Evolutionary conservation across 2,888 invertebrate genomes (phyloP).

Genomic region (Sarcophaga subvicina): DNA sequence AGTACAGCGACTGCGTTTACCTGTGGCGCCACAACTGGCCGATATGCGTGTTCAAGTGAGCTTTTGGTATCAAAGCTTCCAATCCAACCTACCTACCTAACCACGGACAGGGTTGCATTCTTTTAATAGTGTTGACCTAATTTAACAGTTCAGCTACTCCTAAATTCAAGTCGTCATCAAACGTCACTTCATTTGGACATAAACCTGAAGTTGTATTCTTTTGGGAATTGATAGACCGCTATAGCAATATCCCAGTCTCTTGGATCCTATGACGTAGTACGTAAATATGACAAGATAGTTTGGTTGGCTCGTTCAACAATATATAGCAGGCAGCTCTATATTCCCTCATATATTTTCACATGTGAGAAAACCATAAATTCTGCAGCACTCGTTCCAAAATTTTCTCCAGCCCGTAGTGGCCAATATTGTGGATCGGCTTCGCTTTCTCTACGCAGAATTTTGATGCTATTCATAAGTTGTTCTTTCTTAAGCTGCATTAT

Average conservation of each 20-base stretch:
- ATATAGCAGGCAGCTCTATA: slow-evolving; percentile 4
- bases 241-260: slow-evolving; percentile 14
- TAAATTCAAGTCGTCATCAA: too few species aligned
- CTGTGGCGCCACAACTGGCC: too few species aligned
- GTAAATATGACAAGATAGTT: slow-evolving; percentile 4
- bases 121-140: too few species aligned
- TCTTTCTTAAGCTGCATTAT: slow-evolving; percentile 48
- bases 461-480: background rate
- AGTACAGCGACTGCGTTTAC: too few species aligned
- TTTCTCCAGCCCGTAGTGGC: slow-evolving; percentile 65
- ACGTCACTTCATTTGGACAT: background rate
- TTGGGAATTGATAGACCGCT: slow-evolving; percentile 32
- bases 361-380: too few species aligned
- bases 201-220: slow-evolving; percentile 35
- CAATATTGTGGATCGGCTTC: slow-evolving; percentile 57
- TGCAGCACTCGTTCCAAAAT: slow-evolving; percentile 43
- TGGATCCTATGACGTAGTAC: background rate
- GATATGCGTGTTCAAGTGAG: too few species aligned
- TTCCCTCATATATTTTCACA: too few species aligned
- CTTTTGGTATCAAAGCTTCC: too few species aligned
- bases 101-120: too few species aligned
- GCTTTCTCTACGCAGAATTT: background rate
- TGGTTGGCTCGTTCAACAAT: slow-evolving; percentile 46
- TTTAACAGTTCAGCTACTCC: too few species aligned
- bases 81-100: too few species aligned